These are phyloP conservation scores for Phorcus lineatus DNA, from an alignment of 2,888 invertebrate genomes.

Conservation along the genomic window DNA sequence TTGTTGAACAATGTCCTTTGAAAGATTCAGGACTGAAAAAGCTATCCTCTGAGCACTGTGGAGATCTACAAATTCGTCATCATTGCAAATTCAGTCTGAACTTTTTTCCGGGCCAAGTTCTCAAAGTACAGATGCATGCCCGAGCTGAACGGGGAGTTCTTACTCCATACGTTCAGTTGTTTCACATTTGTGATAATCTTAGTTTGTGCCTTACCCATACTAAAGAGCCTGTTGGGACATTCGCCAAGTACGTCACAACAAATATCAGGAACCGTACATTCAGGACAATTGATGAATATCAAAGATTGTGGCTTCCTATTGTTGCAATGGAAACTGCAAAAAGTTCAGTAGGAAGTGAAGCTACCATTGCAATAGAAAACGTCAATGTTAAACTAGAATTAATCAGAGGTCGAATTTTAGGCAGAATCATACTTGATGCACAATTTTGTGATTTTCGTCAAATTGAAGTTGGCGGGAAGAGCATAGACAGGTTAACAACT, in stretches of 20 bases:
- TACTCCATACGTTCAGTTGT: slow-evolving; percentile 43
- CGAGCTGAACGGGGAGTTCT: slow-evolving; percentile 44
- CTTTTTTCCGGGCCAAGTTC: slow-evolving; percentile 42
- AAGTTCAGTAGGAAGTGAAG: neutral
- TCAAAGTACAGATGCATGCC: slow-evolving; percentile 48
- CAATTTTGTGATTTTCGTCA: neutral
- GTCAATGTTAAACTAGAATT: neutral
- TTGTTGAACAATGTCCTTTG: neutral
- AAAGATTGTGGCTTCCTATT: neutral
- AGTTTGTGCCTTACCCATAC: slow-evolving; percentile 49
- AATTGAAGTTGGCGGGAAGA: neutral
- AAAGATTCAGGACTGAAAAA: neutral
- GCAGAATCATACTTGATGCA: neutral
- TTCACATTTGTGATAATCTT: slow-evolving; percentile 46
- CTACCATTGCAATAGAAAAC: neutral
- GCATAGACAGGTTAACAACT: neutral
- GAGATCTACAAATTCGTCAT: neutral
- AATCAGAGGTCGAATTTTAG: neutral
- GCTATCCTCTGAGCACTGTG: neutral
- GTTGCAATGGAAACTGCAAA: slow-evolving; percentile 5
- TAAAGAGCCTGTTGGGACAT: slow-evolving; percentile 44
- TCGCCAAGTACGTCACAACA: neutral
- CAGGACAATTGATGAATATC: neutral
- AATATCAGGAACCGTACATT: neutral
- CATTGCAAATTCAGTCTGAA: slow-evolving; percentile 45